Percentiles rank a stretch among this genome's conserved stretches.
Conservation (phyloP, 2,113 vertebrate species). For the Scolopax mira region DNA sequence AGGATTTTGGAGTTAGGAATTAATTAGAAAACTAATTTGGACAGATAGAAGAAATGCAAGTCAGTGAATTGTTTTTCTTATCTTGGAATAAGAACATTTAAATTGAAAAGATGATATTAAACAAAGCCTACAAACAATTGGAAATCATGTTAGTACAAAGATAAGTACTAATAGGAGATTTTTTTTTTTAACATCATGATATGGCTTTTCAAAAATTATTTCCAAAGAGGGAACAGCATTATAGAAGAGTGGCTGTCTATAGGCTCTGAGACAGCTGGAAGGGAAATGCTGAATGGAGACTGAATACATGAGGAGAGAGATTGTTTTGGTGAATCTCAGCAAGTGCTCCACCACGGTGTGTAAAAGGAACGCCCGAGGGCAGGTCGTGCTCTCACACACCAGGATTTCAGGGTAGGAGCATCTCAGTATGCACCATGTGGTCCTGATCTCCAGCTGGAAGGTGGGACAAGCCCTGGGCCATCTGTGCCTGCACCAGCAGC, state of each 20-base stretch:
- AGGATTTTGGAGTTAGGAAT: conserved; percentile 50
- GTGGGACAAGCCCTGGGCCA: not conserved
- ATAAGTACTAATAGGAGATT: conserved; percentile 18
- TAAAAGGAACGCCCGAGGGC: not conserved
- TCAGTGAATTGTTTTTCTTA: conserved; percentile 49
- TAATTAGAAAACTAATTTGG: conserved; percentile 64
- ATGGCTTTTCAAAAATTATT: not conserved
- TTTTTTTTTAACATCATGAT: not conserved
- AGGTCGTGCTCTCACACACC: rapidly evolving
- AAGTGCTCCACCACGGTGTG: not conserved
- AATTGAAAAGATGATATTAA: conserved; percentile 55
- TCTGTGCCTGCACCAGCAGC: not conserved
- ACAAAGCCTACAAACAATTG: conserved; percentile 37
- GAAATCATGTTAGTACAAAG: conserved; percentile 1
- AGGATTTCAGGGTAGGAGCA: not conserved
- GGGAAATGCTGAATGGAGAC: not conserved
- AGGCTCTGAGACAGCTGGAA: not conserved
- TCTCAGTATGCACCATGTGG: not conserved
- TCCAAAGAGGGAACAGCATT: not conserved
- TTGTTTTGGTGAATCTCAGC: not conserved
- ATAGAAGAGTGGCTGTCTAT: not conserved
- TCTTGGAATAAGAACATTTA: conserved; percentile 51
- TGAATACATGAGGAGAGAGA: not conserved
- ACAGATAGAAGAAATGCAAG: conserved; percentile 31
- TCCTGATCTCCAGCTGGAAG: not conserved